These are phyloP conservation scores for Drosophila sp. DNA, from an alignment of 1,140 invertebrate species.

Conservation along the genomic window DNA sequence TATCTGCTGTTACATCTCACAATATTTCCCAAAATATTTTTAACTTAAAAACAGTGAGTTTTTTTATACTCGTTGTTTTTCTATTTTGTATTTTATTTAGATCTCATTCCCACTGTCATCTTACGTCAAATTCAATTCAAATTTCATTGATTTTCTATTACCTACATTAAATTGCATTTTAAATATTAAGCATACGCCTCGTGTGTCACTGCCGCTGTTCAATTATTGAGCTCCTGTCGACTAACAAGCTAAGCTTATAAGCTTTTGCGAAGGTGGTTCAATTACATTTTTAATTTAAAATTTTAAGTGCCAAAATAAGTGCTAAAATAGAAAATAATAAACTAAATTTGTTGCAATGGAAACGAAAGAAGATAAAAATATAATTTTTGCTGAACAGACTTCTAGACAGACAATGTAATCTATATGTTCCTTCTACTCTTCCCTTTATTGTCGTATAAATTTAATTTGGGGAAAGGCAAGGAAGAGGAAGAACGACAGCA, in stretches of 20 bases:
- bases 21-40: too few relatives aligned
- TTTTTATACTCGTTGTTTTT: too few relatives aligned
- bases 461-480: conserved; percentile 27
- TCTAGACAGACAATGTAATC: conserved; percentile 37
- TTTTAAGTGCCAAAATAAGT: conserved; percentile 36
- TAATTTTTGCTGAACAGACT: conserved; percentile 28
- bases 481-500: background rate
- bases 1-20: too few relatives aligned
- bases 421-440: conserved; percentile 27
- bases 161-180: conserved; percentile 41
- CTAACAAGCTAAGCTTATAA: conserved; percentile 72
- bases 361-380: conserved; percentile 52
- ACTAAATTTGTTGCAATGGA: conserved; percentile 67
- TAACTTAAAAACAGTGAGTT: too few relatives aligned
- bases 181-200: conserved; percentile 66
- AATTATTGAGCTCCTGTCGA: conserved; percentile 20
- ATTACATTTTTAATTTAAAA: conserved; percentile 62
- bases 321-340: conserved; percentile 35
- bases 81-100: too few relatives aligned
- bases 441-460: conserved; percentile 47
- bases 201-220: conserved; percentile 10
- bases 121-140: background rate
- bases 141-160: background rate
- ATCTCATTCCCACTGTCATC: background rate
- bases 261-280: conserved; percentile 44